Evolutionary conservation across 2,113 vertebrate species (phyloP).

Genomic region (Pelobates fuscus): DNA sequence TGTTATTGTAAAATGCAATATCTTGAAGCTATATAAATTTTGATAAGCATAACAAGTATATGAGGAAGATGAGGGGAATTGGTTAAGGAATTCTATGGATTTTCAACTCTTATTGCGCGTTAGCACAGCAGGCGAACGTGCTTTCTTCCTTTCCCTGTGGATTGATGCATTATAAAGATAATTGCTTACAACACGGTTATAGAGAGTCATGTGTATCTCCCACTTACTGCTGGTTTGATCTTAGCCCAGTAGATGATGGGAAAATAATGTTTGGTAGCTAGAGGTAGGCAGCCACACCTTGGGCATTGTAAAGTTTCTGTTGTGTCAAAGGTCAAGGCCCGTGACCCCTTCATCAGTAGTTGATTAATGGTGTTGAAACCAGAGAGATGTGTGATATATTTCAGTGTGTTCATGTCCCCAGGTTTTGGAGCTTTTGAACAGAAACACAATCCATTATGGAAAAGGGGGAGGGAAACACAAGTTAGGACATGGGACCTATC

Average conservation of each 20-base stretch:
- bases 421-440: slow-evolving; percentile 46
- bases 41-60: no score
- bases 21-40: no score
- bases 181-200: no score
- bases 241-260: slow-evolving; percentile 4
- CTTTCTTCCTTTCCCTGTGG: no score
- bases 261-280: slow-evolving; percentile 33
- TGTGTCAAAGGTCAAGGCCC: slow-evolving; percentile 36
- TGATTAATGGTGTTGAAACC: slow-evolving; percentile 51
- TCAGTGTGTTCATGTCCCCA: slow-evolving; percentile 41
- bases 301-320: slow-evolving; percentile 44
- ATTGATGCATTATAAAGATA: no score
- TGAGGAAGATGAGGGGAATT: no score
- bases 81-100: no score
- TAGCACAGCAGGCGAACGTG: no score
- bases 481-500: slow-evolving; percentile 39
- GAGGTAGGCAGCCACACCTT: slow-evolving; percentile 43
- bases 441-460: slow-evolving; percentile 45
- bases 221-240: neutral
- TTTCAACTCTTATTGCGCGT: no score
- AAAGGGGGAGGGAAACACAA: slow-evolving; percentile 12
- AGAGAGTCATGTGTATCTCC: neutral
- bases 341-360: slow-evolving; percentile 42
- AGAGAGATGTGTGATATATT: slow-evolving; percentile 50
- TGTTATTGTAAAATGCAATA: no score